These are phyloP conservation scores for Dicyrtomina minuta DNA, from an alignment of 2,888 invertebrate species.

Conservation along the genomic window DNA sequence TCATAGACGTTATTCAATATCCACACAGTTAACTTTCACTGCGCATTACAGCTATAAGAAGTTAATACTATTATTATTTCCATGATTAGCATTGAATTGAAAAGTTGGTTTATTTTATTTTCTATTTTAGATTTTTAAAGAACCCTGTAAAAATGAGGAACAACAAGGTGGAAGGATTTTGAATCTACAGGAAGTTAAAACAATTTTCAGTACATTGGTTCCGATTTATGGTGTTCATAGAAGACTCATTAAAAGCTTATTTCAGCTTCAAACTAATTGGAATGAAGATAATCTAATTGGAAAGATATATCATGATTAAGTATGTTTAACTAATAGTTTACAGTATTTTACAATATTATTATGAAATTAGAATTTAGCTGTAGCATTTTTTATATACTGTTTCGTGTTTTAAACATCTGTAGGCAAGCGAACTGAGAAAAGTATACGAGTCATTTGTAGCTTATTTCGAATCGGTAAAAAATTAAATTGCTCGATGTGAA, in stretches of 20 bases:
- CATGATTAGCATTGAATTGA: too few relatives aligned
- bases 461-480: constrained; percentile 96
- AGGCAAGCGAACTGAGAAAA: constrained; percentile 81
- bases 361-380: too few relatives aligned
- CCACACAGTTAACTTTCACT: too few relatives aligned
- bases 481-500: constrained; percentile 87
- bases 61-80: too few relatives aligned
- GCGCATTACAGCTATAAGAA: too few relatives aligned
- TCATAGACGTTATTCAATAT: too few relatives aligned
- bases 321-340: constrained; percentile 57
- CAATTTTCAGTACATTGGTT: constrained; percentile 92
- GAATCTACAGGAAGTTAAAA: constrained; percentile 87
- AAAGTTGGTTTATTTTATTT: too few relatives aligned
- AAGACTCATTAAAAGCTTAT: constrained; percentile 67
- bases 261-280: constrained; percentile 74
- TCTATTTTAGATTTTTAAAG: constrained; percentile 79
- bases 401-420: constrained; percentile 34
- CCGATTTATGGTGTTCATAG: constrained; percentile 92
- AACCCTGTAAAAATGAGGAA: constrained; percentile 82
- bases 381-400: too few relatives aligned
- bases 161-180: constrained; percentile 77
- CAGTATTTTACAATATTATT: too few relatives aligned
- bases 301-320: constrained; percentile 78
- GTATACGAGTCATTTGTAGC: constrained; percentile 98
- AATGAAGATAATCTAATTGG: constrained; percentile 85